Evolutionary conservation across 2,113 vertebrate genomes (phyloP), one percentile per base, ranked within the genome.

Genomic region (Notothenia rossii): DNA sequence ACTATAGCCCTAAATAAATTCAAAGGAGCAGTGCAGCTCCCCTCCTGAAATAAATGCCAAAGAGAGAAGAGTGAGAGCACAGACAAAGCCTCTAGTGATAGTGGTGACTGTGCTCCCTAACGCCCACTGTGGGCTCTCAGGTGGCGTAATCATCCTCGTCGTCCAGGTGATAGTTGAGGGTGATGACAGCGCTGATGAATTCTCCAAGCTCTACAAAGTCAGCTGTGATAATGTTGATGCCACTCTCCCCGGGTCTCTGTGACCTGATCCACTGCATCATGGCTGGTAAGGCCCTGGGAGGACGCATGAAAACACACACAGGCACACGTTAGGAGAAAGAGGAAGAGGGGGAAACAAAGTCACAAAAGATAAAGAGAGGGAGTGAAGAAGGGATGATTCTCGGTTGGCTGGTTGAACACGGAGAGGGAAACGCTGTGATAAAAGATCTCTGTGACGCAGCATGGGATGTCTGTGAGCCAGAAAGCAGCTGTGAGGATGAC

Each of bases 181-280:
- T 97, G 95, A 99, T 97, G 95, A 99, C 97, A 2, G 96, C 97
- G 86, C 96, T 98, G 96, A 99, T 96, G 92, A 99, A 99, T 76
- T 99, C 98, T 17, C 98, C 98, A 10, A 99, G 96, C 95, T 99
- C 98, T 93, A 99, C 98, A 91, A 99, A 99, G 93, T 99, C 98
- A 1, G 97, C 98, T 20, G 97, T 99, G 92, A 99, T 96, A 83
- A 99, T 97, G 91, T 99, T 99, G 93, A 99, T 96, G 72, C 98
- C 98, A 13, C 96, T 97, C 90, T 99, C 98, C 36, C 98, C 98
- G 0, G 98, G 97, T 72, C 96, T 96, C 94, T 99, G 98, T 0
- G 96, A 95, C 76, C 96, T 94, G 82, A 99, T 95, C 97, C 98
- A 99, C 62, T 99, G 97, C 97, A 99, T 99, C 98, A 99, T 99